Conservation (phyloP, 2,888 invertebrate genomes). For the Blastobasis adustella region DNA sequence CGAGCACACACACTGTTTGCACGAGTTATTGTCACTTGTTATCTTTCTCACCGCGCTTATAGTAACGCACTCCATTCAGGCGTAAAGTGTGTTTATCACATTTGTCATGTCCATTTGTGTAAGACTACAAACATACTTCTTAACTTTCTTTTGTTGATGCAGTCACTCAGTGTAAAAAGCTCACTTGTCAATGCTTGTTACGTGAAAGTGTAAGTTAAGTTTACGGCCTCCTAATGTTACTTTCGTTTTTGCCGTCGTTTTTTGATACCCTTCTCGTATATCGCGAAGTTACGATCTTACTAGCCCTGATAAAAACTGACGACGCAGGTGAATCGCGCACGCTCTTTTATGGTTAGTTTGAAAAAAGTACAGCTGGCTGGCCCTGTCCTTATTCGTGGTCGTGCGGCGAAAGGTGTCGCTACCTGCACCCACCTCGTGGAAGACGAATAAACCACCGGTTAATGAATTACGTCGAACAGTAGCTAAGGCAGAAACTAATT, state of each 20-base stretch:
- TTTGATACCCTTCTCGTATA: conserved; percentile 16
- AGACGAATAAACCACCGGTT: conserved; percentile 25
- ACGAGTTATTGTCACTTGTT: conserved; percentile 23
- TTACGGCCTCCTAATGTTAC: conserved; percentile 21
- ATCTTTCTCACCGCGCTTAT: conserved; percentile 18
- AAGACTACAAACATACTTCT: conserved; percentile 15
- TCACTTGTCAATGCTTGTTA: conserved; percentile 17
- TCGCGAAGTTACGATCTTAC: conserved; percentile 25
- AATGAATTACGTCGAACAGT: conserved; percentile 28
- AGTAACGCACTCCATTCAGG: conserved; percentile 14
- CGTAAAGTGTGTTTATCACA: conserved; percentile 13
- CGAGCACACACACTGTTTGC: conserved; percentile 25
- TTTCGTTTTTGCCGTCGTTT: conserved; percentile 26
- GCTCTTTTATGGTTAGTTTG: conserved; percentile 29
- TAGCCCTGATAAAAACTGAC: conserved; percentile 24
- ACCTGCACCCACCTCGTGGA: conserved; percentile 20
- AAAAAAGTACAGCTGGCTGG: conserved; percentile 45
- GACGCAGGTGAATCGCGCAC: conserved; percentile 22
- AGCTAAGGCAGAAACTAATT: conserved; percentile 35
- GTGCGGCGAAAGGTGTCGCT: conserved; percentile 42
- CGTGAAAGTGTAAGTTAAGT: conserved; percentile 33
- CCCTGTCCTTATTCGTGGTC: conserved; percentile 34
- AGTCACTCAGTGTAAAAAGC: conserved; percentile 16
- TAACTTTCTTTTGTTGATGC: conserved; percentile 23
- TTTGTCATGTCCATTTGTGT: conserved; percentile 14